A percentile compares a stretch with the other conserved stretches of the same genome.
Evolutionary conservation across 2,888 invertebrate genomes (phyloP).

Genomic region (Rhabditophanes sp.): DNA sequence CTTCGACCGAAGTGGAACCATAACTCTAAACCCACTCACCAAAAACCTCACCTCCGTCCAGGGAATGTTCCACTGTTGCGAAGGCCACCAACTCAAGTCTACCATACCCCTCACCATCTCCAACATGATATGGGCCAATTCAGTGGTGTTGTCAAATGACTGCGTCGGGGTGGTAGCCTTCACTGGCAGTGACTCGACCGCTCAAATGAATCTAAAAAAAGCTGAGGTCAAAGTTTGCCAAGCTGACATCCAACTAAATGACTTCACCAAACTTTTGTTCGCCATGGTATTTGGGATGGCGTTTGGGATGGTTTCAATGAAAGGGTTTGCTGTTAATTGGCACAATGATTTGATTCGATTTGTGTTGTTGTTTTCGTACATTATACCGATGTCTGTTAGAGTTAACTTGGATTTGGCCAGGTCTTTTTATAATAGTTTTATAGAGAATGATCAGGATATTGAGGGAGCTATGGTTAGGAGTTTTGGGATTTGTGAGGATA

Average conservation of each 20-base stretch:
- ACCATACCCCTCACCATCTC: too few species aligned
- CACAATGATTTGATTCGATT: slow-evolving; percentile 84
- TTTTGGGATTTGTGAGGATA: slow-evolving; percentile 89
- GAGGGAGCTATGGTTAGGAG: slow-evolving; percentile 81
- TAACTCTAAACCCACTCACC: too few species aligned
- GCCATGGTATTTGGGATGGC: slow-evolving; percentile 71
- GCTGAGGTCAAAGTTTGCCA: slow-evolving; percentile 70
- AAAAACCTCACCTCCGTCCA: too few species aligned
- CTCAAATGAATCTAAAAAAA: slow-evolving; percentile 89
- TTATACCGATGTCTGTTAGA: slow-evolving; percentile 84
- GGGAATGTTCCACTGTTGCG: too few species aligned
- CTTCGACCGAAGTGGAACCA: slow-evolving; percentile 69
- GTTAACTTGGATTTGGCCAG: slow-evolving; percentile 97
- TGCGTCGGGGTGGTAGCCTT: slow-evolving; percentile 82
- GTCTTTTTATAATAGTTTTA: slow-evolving; percentile 83
- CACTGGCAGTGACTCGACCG: slow-evolving; percentile 81
- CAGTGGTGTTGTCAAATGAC: too few species aligned
- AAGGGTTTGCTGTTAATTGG: slow-evolving; percentile 87
- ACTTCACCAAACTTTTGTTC: slow-evolving; percentile 77
- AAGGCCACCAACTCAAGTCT: too few species aligned
- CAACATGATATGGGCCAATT: slow-evolving; percentile 53
- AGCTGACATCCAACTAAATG: slow-evolving; percentile 8
- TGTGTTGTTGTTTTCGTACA: slow-evolving; percentile 84
- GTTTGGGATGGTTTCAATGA: slow-evolving; percentile 65
- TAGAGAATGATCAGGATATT: slow-evolving; percentile 75